phyloP scores from a whole-genome alignment of 2,797 vertebrate genomes.

The Halcyon badia region DNA sequence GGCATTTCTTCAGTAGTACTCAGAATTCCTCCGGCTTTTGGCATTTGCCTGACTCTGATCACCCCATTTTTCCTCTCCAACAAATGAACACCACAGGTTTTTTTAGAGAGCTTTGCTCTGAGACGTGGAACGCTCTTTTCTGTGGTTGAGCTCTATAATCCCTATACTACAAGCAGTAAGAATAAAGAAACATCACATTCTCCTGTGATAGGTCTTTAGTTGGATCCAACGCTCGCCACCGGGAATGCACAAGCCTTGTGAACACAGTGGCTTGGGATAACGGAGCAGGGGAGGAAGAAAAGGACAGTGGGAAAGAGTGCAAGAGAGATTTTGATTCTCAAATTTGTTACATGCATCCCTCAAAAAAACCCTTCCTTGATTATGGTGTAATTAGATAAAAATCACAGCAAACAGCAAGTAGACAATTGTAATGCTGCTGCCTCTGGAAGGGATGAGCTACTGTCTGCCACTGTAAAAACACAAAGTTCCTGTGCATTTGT shows the following conservation, averaged over 20 bases:
- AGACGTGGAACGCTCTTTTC: not conserved
- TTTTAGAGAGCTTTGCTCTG: not conserved
- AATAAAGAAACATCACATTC: not conserved
- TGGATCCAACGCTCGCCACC: accelerated
- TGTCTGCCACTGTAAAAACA: slow-evolving; percentile 32
- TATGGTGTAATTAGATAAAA: not conserved
- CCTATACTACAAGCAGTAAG: not conserved
- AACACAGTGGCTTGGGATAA: not conserved
- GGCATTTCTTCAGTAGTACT: not conserved
- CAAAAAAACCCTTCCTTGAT: not conserved
- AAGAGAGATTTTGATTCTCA: not conserved
- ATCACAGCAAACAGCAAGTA: not conserved
- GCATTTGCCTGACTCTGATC: not conserved
- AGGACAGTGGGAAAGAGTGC: not conserved
- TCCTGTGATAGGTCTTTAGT: not conserved
- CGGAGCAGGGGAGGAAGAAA: not conserved
- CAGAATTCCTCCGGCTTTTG: not conserved
- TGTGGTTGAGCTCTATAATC: not conserved
- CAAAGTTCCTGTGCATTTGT: not conserved
- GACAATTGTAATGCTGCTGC: not conserved
- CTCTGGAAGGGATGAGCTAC: slow-evolving; percentile 17
- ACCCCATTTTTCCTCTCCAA: not conserved
- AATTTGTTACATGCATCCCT: not conserved
- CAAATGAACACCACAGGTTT: not conserved
- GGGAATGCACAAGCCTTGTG: not conserved